A percentile compares a stretch with the other conserved stretches of the same genome.
Conservation (phyloP, 2,113 vertebrate species). For the Accipiter virgatus region DNA sequence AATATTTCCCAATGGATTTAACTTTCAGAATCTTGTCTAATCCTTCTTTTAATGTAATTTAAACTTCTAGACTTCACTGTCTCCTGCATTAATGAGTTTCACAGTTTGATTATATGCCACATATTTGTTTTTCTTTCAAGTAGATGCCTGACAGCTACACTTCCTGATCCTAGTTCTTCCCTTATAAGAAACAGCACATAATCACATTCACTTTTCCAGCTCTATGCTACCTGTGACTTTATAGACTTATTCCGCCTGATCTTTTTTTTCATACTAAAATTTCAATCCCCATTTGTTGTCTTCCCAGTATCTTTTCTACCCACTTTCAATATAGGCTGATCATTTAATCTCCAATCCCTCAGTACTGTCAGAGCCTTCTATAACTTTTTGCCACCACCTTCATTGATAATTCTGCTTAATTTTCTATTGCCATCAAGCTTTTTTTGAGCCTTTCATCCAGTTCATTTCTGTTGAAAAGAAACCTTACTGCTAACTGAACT, state of each 20-base stretch:
- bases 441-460: neutral
- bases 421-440: neutral
- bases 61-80: neutral
- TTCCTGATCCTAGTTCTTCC: neutral
- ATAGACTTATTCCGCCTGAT: neutral
- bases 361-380: neutral
- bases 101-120: neutral
- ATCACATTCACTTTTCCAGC: neutral
- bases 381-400: neutral
- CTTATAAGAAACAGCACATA: neutral
- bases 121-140: neutral
- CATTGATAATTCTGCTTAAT: neutral
- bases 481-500: neutral
- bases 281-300: neutral
- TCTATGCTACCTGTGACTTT: neutral
- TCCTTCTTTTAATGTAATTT: neutral
- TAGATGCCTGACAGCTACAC: neutral
- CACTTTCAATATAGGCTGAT: neutral
- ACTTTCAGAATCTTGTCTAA: neutral
- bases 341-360: neutral
- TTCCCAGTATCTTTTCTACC: neutral
- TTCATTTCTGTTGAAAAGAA: neutral
- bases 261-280: neutral
- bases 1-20: neutral
- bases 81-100: neutral